Evolutionary conservation across 2,113 vertebrate species (phyloP).

Genomic region (Spermophilus dauricus): DNA sequence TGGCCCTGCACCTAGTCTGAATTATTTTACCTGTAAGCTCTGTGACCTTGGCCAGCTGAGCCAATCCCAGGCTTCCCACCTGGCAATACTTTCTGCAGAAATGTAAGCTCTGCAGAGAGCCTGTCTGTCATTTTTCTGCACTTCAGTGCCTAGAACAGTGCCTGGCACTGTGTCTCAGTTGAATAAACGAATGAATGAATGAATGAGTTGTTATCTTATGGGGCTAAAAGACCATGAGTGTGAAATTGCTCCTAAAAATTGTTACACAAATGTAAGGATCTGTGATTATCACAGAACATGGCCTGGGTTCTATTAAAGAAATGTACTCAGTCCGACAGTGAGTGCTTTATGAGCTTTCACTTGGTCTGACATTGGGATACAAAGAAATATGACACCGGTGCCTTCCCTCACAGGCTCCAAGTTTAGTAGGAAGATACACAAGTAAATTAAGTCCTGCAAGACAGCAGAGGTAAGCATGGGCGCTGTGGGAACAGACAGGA

Average conservation of each 20-base stretch:
- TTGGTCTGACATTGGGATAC: not conserved
- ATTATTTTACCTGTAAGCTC: not conserved
- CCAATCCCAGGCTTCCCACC: not conserved
- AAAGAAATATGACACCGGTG: not conserved
- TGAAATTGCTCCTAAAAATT: not conserved
- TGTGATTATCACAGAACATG: not conserved
- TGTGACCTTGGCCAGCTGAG: not conserved
- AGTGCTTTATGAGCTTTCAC: not conserved
- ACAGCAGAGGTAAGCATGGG: not conserved
- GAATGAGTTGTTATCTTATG: not conserved
- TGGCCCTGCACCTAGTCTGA: not conserved
- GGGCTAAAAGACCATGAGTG: not conserved
- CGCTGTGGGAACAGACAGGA: not conserved
- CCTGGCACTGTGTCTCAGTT: not conserved
- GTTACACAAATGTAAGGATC: not conserved
- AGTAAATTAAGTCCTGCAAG: not conserved
- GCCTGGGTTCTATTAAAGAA: slow-evolving; percentile 25
- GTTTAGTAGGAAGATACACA: not conserved
- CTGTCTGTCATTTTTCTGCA: not conserved
- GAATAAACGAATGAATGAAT: not conserved
- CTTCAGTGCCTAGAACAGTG: not conserved
- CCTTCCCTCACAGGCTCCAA: not conserved
- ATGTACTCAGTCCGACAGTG: not conserved
- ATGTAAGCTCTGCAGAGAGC: fast-evolving
- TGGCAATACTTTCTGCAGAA: not conserved